phyloP scores from a whole-genome alignment of 2,797 vertebrate genomes.

The Stomatorhinus walkeri region DNA sequence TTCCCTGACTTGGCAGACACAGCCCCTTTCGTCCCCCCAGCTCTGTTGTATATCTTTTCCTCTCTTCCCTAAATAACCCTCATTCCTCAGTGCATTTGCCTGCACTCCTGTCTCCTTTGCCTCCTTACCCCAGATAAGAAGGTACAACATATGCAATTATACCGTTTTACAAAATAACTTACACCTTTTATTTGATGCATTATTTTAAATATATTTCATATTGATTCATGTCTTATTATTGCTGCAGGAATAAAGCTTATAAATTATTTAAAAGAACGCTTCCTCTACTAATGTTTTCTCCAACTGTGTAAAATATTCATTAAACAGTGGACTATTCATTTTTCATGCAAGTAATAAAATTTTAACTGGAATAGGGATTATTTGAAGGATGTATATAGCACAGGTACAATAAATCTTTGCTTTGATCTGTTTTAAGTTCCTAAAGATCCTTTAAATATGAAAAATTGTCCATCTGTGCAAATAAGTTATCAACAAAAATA shows the following conservation, averaged over 20 bases:
- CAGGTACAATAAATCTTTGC: neutral
- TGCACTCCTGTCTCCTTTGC: neutral
- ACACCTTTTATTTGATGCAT: neutral
- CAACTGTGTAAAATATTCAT: neutral
- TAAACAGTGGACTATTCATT: neutral
- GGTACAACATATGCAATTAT: neutral
- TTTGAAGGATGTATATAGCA: neutral
- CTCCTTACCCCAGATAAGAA: neutral
- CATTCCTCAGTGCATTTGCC: neutral
- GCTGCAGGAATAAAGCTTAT: neutral
- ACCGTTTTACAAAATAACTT: neutral
- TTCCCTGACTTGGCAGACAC: neutral
- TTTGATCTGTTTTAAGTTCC: neutral
- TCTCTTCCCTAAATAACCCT: neutral
- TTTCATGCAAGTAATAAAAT: neutral
- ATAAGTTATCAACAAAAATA: neutral
- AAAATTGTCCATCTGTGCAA: neutral
- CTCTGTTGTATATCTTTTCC: neutral
- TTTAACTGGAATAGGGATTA: neutral
- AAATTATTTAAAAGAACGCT: neutral
- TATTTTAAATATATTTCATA: neutral
- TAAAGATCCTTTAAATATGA: neutral
- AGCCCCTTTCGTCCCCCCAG: neutral
- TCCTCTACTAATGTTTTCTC: neutral
- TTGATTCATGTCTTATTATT: neutral